Evolutionary conservation across 2,888 invertebrate genomes (phyloP).

Genomic region (Myopa testacea): DNA sequence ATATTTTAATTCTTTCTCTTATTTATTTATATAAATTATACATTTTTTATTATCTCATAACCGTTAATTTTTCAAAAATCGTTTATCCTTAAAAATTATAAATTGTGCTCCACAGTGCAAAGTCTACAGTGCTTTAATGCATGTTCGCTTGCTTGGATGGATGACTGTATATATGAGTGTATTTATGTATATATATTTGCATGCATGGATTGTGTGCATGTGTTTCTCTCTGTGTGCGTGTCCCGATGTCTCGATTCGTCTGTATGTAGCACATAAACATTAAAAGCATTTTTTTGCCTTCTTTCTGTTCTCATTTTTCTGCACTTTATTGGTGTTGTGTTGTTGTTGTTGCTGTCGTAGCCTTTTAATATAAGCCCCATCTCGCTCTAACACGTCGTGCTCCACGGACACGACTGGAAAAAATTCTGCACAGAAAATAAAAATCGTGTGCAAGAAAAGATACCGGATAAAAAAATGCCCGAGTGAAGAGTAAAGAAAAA

Average conservation of each 20-base stretch:
- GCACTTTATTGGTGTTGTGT: slow-evolving; percentile 36
- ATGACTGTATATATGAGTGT: slow-evolving; percentile 15
- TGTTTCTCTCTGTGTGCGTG: slow-evolving; percentile 16
- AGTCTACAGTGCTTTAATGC: slow-evolving; percentile 55
- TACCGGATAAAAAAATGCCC: slow-evolving; percentile 1
- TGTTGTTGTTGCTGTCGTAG: slow-evolving; percentile 48
- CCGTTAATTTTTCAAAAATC: too few relatives aligned
- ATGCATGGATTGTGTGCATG: neutral
- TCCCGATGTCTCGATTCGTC: slow-evolving; percentile 12
- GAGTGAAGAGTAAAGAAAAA: neutral
- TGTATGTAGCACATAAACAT: slow-evolving; percentile 37
- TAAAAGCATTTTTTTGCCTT: slow-evolving; percentile 43
- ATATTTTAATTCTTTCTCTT: neutral
- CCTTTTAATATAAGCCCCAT: slow-evolving; percentile 39
- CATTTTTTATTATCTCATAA: too few relatives aligned
- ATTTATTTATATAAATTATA: too few relatives aligned
- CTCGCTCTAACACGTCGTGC: slow-evolving; percentile 47
- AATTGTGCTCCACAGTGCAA: slow-evolving; percentile 52
- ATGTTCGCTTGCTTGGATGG: slow-evolving; percentile 4
- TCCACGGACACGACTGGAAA: slow-evolving; percentile 45
- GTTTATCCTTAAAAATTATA: neutral
- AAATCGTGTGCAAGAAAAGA: slow-evolving; percentile 53
- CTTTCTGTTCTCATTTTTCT: slow-evolving; percentile 39
- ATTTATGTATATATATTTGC: slow-evolving; percentile 11
- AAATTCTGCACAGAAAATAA: slow-evolving; percentile 63